Evolutionary conservation across 2,888 invertebrate species (phyloP).

Genomic region (Drosophila barbarae): DNA sequence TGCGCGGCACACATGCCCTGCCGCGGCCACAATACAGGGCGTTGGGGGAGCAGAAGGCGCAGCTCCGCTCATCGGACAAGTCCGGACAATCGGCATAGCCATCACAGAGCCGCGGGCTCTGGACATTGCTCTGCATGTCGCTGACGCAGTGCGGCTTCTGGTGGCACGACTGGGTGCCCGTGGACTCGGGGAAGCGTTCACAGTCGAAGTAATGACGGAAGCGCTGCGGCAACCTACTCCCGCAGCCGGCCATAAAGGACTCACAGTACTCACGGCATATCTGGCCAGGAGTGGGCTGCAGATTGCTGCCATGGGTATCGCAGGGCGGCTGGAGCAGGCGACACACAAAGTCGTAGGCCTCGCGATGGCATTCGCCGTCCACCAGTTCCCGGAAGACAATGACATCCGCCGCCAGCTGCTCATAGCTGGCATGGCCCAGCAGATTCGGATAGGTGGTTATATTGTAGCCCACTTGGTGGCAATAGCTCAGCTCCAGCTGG

Average conservation of each 20-base stretch:
- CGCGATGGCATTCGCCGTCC: conserved; percentile 92
- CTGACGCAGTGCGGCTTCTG: conserved; percentile 91
- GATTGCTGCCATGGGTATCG: conserved; percentile 83
- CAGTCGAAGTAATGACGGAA: conserved; percentile 88
- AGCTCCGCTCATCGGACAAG: conserved; percentile 89
- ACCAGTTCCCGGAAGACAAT: conserved; percentile 92
- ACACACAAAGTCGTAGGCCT: conserved; percentile 94
- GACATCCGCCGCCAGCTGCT: conserved; percentile 86
- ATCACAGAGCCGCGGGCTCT: conserved; percentile 90
- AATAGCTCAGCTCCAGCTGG: conserved; percentile 84
- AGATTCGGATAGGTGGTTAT: conserved; percentile 90
- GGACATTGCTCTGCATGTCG: conserved; percentile 86
- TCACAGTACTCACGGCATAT: conserved; percentile 90
- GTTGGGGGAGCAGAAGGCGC: conserved; percentile 88
- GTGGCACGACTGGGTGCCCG: conserved; percentile 86
- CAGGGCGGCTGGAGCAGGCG: conserved; percentile 92
- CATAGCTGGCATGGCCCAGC: conserved; percentile 82
- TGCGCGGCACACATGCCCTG: conserved; percentile 86
- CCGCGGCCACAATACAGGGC: conserved; percentile 89
- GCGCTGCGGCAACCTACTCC: conserved; percentile 85
- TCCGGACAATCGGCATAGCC: conserved; percentile 92
- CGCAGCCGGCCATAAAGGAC: conserved; percentile 91
- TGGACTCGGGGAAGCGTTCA: conserved; percentile 88
- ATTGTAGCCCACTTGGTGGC: conserved; percentile 87
- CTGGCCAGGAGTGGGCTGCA: conserved; percentile 76